Conservation (phyloP, 2,888 invertebrate species). For the Pseudanteris insignis region DNA sequence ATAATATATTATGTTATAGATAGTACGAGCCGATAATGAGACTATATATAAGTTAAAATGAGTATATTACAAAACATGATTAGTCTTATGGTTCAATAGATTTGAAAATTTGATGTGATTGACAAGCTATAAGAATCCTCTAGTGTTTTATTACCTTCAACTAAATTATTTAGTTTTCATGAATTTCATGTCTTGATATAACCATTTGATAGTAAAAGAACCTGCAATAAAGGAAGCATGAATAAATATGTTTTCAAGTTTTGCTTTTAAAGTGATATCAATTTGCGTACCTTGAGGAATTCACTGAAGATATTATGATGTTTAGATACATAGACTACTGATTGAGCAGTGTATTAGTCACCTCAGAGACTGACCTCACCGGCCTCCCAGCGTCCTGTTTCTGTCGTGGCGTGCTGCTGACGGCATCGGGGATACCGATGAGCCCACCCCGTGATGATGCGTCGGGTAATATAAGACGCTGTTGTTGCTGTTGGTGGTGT, state of each 20-base stretch:
- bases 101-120: too few species aligned
- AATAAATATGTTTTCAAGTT: too few species aligned
- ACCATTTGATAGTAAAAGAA: too few species aligned
- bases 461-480: constrained; percentile 66
- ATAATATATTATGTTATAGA: constrained; percentile 31
- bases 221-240: too few species aligned
- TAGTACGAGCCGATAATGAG: constrained; percentile 34
- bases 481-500: constrained; percentile 48
- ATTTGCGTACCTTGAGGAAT: constrained; percentile 49
- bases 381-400: constrained; percentile 73
- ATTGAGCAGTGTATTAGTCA: constrained; percentile 79
- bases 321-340: constrained; percentile 66
- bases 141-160: too few species aligned
- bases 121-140: too few species aligned
- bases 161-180: too few species aligned
- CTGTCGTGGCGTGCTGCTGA: constrained; percentile 67
- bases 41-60: constrained; percentile 48
- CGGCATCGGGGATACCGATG: constrained; percentile 55
- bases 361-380: constrained; percentile 80
- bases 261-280: too few species aligned
- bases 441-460: constrained; percentile 59
- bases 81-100: constrained; percentile 52
- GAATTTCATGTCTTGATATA: too few species aligned
- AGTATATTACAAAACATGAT: constrained; percentile 56
- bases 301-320: constrained; percentile 48